These are phyloP conservation scores for Proterorhinus semilunaris DNA, from an alignment of 2,113 vertebrate species.

Conservation along the genomic window DNA sequence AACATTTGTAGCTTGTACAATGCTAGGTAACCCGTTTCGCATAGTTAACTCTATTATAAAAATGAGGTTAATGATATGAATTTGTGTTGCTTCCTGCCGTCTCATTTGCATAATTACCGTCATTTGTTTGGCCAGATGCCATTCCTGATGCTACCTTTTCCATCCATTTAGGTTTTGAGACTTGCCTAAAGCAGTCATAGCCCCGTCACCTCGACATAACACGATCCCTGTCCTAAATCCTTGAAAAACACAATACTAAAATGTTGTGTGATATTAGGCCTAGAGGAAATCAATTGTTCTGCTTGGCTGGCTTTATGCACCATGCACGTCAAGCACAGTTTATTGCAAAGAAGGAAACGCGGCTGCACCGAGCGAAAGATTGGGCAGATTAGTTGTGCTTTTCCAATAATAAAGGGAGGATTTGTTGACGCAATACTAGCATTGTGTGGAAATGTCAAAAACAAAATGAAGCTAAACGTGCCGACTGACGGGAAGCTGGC, in stretches of 20 bases:
- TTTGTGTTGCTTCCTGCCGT: too few species aligned
- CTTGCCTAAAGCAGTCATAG: background rate
- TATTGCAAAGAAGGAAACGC: background rate
- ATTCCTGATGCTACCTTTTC: too few species aligned
- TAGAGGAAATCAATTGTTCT: conserved; percentile 3
- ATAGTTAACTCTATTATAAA: too few species aligned
- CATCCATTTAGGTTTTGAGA: background rate
- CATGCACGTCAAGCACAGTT: background rate
- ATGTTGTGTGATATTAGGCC: background rate
- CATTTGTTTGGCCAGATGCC: too few species aligned
- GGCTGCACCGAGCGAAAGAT: too few species aligned
- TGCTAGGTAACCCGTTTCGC: too few species aligned
- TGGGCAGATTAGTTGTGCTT: background rate
- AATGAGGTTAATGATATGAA: too few species aligned
- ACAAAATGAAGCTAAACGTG: background rate
- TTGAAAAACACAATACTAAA: background rate
- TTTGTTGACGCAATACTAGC: background rate
- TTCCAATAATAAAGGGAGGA: background rate
- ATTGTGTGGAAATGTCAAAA: conserved; percentile 5
- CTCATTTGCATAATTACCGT: background rate
- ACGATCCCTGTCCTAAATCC: background rate
- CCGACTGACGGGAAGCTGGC: background rate
- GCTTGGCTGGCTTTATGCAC: background rate
- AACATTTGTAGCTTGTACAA: too few species aligned
- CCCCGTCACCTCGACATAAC: background rate